Conservation (phyloP, 2,797 vertebrate genomes). For the Lagorchestes hirsutus region DNA sequence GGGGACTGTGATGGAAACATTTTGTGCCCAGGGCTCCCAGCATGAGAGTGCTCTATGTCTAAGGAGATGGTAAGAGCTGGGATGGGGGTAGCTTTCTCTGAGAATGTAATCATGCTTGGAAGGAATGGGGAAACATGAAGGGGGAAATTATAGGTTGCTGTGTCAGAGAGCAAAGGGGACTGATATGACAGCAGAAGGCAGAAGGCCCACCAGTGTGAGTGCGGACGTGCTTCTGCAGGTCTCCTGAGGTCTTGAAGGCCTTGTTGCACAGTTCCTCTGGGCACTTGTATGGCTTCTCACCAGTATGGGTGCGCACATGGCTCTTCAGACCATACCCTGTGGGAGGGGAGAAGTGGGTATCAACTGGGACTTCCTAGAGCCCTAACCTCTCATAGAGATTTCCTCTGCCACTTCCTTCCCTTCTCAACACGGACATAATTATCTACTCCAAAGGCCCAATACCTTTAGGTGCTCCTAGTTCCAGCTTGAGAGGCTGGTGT, state of each 20-base stretch:
- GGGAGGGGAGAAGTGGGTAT: not conserved
- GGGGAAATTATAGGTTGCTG: not conserved
- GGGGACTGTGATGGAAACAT: not conserved
- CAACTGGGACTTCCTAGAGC: not conserved
- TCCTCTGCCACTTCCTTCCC: not conserved
- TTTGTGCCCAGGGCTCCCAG: not conserved
- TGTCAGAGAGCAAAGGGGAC: not conserved
- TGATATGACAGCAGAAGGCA: not conserved
- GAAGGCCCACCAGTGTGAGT: slow-evolving; percentile 88
- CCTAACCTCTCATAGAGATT: not conserved
- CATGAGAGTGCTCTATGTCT: not conserved
- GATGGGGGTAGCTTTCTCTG: not conserved
- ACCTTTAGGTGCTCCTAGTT: not conserved
- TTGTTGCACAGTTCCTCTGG: slow-evolving; percentile 90
- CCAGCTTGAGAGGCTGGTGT: not conserved
- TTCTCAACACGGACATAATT: not conserved
- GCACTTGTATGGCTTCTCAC: slow-evolving; percentile 91
- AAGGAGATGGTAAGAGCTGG: not conserved
- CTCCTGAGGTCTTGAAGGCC: slow-evolving; percentile 91
- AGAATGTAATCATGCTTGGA: not conserved
- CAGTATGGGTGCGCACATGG: slow-evolving; percentile 89
- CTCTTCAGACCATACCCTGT: slow-evolving; percentile 89
- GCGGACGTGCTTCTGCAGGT: slow-evolving; percentile 90
- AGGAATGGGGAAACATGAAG: not conserved
- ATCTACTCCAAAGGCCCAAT: not conserved